Conservation (phyloP, 2,797 vertebrate genomes). For the Mionectes olivaceus region DNA sequence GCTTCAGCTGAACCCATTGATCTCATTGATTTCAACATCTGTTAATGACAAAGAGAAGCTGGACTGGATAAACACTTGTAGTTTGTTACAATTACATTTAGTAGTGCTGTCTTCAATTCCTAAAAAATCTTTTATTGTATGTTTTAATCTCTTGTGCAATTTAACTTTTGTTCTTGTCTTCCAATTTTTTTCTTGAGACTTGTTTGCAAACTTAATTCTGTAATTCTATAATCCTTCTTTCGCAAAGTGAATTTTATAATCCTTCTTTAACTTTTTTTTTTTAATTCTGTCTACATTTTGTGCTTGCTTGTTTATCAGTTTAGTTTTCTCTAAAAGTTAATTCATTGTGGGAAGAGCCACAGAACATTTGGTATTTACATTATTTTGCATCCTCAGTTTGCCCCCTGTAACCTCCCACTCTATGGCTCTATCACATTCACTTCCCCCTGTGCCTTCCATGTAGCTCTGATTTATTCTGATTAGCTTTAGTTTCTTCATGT, state of each 20-base stretch:
- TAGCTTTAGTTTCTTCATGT: not conserved
- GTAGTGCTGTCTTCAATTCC: slow-evolving; percentile 13
- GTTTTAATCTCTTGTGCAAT: slow-evolving; percentile 5
- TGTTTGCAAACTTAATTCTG: not conserved
- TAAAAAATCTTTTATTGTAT: not conserved
- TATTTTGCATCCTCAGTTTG: not conserved
- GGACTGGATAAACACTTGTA: not conserved
- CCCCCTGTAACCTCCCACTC: not conserved
- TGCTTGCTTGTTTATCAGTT: slow-evolving; percentile 15
- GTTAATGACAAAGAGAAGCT: not conserved
- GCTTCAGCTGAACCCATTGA: slow-evolving; percentile 18
- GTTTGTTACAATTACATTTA: slow-evolving; percentile 25
- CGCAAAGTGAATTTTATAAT: slow-evolving; percentile 30
- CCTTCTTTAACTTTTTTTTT: not conserved
- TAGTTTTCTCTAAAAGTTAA: not conserved
- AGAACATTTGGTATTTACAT: not conserved
- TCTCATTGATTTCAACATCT: slow-evolving; percentile 28
- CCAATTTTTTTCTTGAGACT: not conserved
- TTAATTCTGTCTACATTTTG: not conserved
- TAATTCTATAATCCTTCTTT: slow-evolving; percentile 35
- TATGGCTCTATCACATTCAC: not conserved
- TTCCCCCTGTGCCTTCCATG: not conserved
- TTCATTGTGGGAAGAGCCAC: not conserved
- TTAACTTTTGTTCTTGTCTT: not conserved
- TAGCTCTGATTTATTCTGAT: not conserved